Conservation (phyloP, 2,797 vertebrate species). For the Carcharodon carcharias region DNA sequence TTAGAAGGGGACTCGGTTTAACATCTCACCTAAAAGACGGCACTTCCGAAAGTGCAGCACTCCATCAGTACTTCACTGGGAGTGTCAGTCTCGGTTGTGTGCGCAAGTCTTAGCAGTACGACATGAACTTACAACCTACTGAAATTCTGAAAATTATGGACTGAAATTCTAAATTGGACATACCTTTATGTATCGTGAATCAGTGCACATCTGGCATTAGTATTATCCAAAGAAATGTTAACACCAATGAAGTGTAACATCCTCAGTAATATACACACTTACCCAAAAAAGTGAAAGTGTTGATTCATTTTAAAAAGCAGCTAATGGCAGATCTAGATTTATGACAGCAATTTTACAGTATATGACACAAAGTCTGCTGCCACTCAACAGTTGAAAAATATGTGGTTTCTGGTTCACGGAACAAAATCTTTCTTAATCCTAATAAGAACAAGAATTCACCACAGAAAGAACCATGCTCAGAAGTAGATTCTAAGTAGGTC, state of each 20-base stretch:
- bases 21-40: not conserved
- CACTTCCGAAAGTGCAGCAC: not conserved
- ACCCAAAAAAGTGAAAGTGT: not conserved
- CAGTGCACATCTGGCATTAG: not conserved
- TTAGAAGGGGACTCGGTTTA: not conserved
- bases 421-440: not conserved
- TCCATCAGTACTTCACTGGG: not conserved
- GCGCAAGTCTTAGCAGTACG: not conserved
- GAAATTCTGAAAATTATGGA: not conserved
- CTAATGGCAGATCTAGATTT: not conserved
- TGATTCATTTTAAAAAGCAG: not conserved
- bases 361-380: not conserved
- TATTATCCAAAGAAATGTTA: too few species aligned
- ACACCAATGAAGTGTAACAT: not conserved
- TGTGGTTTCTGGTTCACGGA: not conserved
- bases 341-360: not conserved
- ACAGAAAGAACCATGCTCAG: not conserved
- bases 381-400: not conserved
- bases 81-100: not conserved
- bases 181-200: not conserved
- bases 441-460: not conserved
- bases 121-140: not conserved
- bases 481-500: not conserved
- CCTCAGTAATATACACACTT: not conserved
- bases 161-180: not conserved